Base-by-base conservation (phyloP, 1,140 invertebrate genomes). In the Hycleus phaleratus region DNA sequence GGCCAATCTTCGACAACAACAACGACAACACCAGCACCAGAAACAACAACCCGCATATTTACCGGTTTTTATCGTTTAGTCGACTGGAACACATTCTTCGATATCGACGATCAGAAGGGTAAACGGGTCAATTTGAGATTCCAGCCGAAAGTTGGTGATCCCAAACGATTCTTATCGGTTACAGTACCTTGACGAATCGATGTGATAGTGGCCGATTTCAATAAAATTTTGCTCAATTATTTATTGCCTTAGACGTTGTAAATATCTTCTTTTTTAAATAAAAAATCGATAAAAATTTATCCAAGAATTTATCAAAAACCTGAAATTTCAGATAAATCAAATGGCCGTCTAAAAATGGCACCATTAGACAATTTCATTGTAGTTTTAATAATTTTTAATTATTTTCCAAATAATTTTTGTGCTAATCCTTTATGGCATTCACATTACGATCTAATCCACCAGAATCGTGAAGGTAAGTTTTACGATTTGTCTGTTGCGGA, bases 21-120 rank as follows among this genome's bases (percentile, higher is more conserved):
- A 11, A 47, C 59, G 78, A 25, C 78, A 79, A 0, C 58, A 10
- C 40, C 39, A 40, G 48, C 56, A 25, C 53, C 61, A n/a, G 61
- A 61, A 43, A 49, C 58, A 82, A 65, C 82, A 0, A 81, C 79
- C 49, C 79, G 78, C 56, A 84, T 82, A 67, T 32, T 32, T 32
- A 89, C 83, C 53, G 89, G 89, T 2, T 82, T 92, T 45, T 92
- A 91, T 67, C 90, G 89, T 73, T 78, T 90, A 49, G 75, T 90
- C 1, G 89, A 92, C 67, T 90, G 88, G 88, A 91, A 92, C 66
- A 82, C 85, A 9, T 92, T 92, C 65, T 74, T 91, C 3, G 87
- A 90, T 70, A 87, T 91, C 3, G 88, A 88, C 25, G 76, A 81
- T 49, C 85, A 88, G n/a, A 85, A 82, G 49, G 83, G 83, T 26